Percentiles rank a stretch among this genome's conserved stretches.
phyloP scores from a whole-genome alignment of 2,888 invertebrate genomes.

The Cryptocheilus praepositus region DNA sequence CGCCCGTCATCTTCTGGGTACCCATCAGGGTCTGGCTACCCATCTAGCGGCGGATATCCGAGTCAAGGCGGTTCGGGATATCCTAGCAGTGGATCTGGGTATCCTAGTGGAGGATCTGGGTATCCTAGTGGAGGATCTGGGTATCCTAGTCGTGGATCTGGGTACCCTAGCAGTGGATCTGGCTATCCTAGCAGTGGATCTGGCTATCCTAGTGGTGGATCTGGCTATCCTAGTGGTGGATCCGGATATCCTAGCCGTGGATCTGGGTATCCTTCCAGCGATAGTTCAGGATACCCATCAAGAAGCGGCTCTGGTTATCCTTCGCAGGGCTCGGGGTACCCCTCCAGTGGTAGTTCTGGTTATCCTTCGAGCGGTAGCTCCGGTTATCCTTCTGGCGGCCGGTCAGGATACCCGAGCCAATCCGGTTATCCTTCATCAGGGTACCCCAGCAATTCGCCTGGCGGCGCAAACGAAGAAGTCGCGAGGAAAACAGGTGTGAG shows the following conservation, averaged over 20 bases:
- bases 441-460: not conserved
- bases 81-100: constrained; percentile 22
- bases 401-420: constrained; percentile 19
- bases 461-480: constrained; percentile 26
- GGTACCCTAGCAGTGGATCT: constrained; percentile 25
- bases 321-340: constrained; percentile 7
- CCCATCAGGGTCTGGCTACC: constrained; percentile 37
- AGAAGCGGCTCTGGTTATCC: constrained; percentile 8
- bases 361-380: constrained; percentile 27
- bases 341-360: constrained; percentile 12
- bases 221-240: constrained; percentile 27
- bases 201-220: not conserved
- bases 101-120: constrained; percentile 24
- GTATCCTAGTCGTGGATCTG: constrained; percentile 19
- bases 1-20: constrained; percentile 29
- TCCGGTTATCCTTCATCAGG: constrained; percentile 14
- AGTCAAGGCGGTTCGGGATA: constrained; percentile 28
- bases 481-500: constrained; percentile 42
- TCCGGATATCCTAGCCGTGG: constrained; percentile 18
- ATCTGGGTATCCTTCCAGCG: not conserved
- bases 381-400: constrained; percentile 16
- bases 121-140: constrained; percentile 17
- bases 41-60: constrained; percentile 14
- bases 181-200: constrained; percentile 11
- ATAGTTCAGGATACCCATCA: constrained; percentile 28